Conservation (phyloP, 2,888 invertebrate species). For the Callyntrura sp. region DNA sequence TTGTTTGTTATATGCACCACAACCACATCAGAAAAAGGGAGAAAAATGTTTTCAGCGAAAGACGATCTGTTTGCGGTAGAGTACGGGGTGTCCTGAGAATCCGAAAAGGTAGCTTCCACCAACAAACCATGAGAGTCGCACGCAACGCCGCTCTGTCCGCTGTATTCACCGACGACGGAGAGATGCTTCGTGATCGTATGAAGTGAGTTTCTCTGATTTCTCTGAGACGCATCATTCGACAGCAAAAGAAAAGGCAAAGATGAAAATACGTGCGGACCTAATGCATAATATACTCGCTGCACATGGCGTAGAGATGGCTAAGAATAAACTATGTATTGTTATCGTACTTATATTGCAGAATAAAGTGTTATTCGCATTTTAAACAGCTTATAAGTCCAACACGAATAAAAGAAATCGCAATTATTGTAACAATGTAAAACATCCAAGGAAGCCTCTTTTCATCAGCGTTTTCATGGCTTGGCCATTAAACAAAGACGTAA, state of each 20-base stretch:
- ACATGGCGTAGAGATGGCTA: too few species aligned
- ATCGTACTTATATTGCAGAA: neutral
- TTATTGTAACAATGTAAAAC: slow-evolving; percentile 25
- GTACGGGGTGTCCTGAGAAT: slow-evolving; percentile 30
- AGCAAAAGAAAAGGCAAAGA: neutral
- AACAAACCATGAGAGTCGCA: neutral
- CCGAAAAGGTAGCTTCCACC: neutral
- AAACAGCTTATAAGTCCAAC: neutral
- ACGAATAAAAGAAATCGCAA: slow-evolving; percentile 20
- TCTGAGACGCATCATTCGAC: neutral
- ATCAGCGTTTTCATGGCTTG: slow-evolving; percentile 56
- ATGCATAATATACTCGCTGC: too few species aligned
- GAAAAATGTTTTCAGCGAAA: neutral
- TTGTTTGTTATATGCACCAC: neutral
- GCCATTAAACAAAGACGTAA: slow-evolving; percentile 70
- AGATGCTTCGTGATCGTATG: neutral
- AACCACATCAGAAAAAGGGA: neutral
- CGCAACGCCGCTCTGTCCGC: neutral
- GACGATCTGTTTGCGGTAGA: neutral
- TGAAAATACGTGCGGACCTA: neutral
- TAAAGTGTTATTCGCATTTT: slow-evolving; percentile 2
- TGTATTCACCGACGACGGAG: neutral
- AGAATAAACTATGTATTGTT: too few species aligned
- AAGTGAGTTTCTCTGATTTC: neutral
- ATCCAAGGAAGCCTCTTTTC: slow-evolving; percentile 23